Conservation (phyloP, 1,140 invertebrate genomes). For the Aphaenogaster floridana region DNA sequence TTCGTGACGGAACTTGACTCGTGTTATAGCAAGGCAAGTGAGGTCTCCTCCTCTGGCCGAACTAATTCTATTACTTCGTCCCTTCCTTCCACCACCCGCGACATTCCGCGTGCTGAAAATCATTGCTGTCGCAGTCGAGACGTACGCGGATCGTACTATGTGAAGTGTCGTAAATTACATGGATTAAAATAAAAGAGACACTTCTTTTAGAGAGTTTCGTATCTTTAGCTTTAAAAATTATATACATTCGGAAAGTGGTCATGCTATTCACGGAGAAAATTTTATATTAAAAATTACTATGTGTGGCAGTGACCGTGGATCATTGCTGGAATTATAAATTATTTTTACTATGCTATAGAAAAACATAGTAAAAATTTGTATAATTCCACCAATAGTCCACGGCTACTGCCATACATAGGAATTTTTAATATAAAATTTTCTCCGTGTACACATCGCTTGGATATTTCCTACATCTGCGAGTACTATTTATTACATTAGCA, state of each 20-base stretch:
- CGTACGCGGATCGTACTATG: conserved; percentile 11
- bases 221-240: neutral
- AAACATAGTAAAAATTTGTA: too few species aligned
- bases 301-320: too few species aligned
- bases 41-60: conserved; percentile 76
- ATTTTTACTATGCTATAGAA: too few species aligned
- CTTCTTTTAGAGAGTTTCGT: neutral
- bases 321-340: too few species aligned
- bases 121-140: conserved; percentile 53
- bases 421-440: too few species aligned
- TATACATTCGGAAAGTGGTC: neutral
- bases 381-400: too few species aligned
- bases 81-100: conserved; percentile 62
- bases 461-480: neutral
- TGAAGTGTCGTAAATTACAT: neutral
- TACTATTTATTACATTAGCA: neutral
- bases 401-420: too few species aligned
- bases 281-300: too few species aligned
- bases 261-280: neutral
- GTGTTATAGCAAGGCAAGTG: conserved; percentile 75
- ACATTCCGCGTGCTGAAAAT: conserved; percentile 55
- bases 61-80: conserved; percentile 77
- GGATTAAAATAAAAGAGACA: conserved; percentile 4
- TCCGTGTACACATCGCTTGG: neutral
- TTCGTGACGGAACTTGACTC: conserved; percentile 80